Percentiles rank a stretch among this genome's conserved stretches.
Evolutionary conservation across 2,113 vertebrate species (phyloP).

Genomic region (Sialia sialis): DNA sequence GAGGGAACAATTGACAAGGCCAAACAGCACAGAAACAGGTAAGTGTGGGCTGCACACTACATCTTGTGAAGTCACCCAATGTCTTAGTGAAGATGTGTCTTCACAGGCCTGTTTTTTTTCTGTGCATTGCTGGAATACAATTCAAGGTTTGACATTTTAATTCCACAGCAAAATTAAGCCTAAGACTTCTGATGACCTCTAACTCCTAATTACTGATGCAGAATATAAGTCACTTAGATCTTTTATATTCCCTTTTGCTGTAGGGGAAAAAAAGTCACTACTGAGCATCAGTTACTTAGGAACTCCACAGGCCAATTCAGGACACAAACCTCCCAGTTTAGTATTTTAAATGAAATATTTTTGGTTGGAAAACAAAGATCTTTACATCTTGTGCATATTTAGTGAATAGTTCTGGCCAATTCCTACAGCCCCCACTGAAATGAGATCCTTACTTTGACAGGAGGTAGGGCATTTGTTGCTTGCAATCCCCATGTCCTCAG

Average conservation of each 20-base stretch:
- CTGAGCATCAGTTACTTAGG: neutral
- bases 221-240: neutral
- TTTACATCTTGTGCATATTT: neutral
- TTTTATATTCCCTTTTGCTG: neutral
- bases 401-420: neutral
- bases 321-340: neutral
- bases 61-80: neutral
- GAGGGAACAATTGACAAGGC: neutral
- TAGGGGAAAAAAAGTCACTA: neutral
- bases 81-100: neutral
- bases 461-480: constrained; percentile 85
- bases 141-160: neutral
- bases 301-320: neutral
- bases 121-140: neutral
- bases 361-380: neutral
- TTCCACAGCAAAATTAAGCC: neutral
- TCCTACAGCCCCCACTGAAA: neutral
- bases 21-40: neutral
- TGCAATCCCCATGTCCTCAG: constrained; percentile 91
- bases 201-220: neutral
- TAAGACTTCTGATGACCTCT: neutral
- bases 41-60: neutral
- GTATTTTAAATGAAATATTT: too few relatives aligned
- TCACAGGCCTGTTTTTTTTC: neutral
- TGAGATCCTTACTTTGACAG: constrained; percentile 82